Conservation (phyloP, 2,797 vertebrate species). For the Xyrichtys novacula region DNA sequence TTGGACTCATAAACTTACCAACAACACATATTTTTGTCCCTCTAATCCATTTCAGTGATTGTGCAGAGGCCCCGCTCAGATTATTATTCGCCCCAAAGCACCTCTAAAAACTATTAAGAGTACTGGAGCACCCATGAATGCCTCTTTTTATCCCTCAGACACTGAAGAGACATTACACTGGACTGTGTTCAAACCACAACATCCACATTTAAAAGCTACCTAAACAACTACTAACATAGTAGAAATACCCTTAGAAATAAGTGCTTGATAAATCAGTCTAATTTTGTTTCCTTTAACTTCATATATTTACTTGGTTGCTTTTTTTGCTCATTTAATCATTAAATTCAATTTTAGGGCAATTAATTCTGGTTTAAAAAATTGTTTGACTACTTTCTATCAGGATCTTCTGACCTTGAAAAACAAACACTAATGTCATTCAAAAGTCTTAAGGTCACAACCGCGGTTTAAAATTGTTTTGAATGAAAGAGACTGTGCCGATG, state of each 20-base stretch:
- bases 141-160: neutral
- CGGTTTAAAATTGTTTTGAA: neutral
- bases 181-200: neutral
- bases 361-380: neutral
- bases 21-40: neutral
- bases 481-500: neutral
- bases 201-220: neutral
- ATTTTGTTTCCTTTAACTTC: too few species aligned
- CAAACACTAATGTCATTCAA: neutral
- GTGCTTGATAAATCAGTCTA: too few species aligned
- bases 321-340: neutral
- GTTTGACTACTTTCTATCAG: neutral
- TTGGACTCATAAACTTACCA: neutral
- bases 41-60: neutral
- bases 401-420: neutral
- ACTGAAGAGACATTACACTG: slow-evolving; percentile 2
- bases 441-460: slow-evolving; percentile 2
- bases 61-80: neutral
- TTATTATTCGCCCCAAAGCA: slow-evolving; percentile 1
- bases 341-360: neutral
- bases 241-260: too few species aligned
- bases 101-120: slow-evolving; percentile 4
- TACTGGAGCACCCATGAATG: neutral
- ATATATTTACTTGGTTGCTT: neutral
- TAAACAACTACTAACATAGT: neutral